Conservation (phyloP, 2,113 vertebrate species). For the Oryzias melastigma region DNA sequence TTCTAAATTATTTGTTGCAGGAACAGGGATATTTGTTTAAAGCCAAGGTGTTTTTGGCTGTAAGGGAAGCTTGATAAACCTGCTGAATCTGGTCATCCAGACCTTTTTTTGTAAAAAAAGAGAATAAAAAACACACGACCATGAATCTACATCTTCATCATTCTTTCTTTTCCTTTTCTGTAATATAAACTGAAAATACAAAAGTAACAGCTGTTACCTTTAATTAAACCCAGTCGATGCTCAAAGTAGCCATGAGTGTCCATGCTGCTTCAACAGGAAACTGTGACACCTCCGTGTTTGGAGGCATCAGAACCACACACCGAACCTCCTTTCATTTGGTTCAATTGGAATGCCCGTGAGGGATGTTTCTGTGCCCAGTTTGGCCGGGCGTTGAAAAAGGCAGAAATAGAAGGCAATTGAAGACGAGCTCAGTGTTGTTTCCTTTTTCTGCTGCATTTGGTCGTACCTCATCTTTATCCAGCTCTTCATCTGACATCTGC, state of each 20-base stretch:
- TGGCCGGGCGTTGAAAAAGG: not conserved
- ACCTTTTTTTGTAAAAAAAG: too few species aligned
- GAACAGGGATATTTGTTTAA: too few species aligned
- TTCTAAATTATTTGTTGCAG: too few species aligned
- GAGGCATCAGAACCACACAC: constrained; percentile 6
- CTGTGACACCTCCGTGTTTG: not conserved
- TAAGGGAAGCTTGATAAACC: too few species aligned
- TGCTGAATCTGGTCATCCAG: too few species aligned
- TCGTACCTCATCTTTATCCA: constrained; percentile 19
- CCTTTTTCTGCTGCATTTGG: constrained; percentile 8
- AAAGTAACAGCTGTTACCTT: not conserved
- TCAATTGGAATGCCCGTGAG: constrained; percentile 2
- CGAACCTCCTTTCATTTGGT: constrained; percentile 21
- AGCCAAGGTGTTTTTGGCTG: too few species aligned
- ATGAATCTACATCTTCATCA: too few species aligned
- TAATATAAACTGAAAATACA: too few species aligned
- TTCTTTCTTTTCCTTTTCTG: too few species aligned
- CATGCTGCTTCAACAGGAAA: constrained; percentile 12
- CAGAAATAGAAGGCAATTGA: constrained; percentile 4
- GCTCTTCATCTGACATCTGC: constrained; percentile 16
- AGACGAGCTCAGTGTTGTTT: constrained; percentile 17
- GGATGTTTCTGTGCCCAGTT: constrained; percentile 6
- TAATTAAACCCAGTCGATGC: not conserved
- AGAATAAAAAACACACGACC: too few species aligned
- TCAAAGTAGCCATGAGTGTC: not conserved